phyloP scores from a whole-genome alignment of 1,140 invertebrate genomes.

The Diabrotica virgifera region DNA sequence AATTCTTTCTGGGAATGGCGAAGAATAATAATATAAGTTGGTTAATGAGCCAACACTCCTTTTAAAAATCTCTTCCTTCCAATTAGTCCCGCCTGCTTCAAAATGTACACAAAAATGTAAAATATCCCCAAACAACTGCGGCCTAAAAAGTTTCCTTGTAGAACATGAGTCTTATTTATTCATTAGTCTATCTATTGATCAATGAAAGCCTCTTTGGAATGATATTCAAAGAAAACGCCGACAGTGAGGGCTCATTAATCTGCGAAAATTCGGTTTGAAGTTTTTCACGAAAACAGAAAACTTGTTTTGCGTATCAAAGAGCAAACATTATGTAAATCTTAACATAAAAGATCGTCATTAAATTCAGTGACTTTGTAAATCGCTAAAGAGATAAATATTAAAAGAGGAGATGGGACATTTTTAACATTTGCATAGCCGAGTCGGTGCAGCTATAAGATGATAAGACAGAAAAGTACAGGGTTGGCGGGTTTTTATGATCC shows the following conservation, averaged over 20 bases:
- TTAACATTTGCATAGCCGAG: constrained; percentile 16
- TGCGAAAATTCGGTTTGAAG: constrained; percentile 2
- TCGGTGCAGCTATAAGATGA: too few relatives aligned
- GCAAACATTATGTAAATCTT: constrained; percentile 33
- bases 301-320: constrained; percentile 32
- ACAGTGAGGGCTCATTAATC: background rate
- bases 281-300: constrained; percentile 22
- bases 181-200: background rate
- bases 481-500: too few relatives aligned
- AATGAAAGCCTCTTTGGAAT: background rate
- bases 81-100: too few relatives aligned
- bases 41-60: too few relatives aligned
- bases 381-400: constrained; percentile 34
- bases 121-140: too few relatives aligned
- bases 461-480: too few relatives aligned
- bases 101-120: too few relatives aligned
- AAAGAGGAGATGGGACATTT: constrained; percentile 31
- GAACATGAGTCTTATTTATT: background rate
- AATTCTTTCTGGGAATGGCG: too few relatives aligned
- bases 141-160: background rate
- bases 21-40: too few relatives aligned
- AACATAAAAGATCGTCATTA: constrained; percentile 36
- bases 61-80: too few relatives aligned
- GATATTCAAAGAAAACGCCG: constrained; percentile 2
- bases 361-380: constrained; percentile 33